These are phyloP conservation scores for Amazona guildingii DNA, from an alignment of 2,113 vertebrate species.

Conservation along the genomic window DNA sequence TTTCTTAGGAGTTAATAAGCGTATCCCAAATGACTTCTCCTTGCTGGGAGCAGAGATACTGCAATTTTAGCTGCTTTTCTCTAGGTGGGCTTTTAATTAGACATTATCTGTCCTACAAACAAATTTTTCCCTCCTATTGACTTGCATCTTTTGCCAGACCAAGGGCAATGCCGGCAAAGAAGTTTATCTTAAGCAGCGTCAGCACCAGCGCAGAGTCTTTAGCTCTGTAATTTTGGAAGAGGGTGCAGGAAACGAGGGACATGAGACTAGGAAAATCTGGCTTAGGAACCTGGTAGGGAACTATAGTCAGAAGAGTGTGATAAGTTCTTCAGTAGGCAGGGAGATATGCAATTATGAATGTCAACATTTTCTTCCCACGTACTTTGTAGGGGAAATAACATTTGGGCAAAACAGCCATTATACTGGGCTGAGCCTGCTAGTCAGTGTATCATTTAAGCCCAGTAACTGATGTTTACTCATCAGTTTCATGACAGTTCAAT, in stretches of 20 bases:
- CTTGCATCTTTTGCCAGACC: background rate
- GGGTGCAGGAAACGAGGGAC: background rate
- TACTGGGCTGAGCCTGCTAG: background rate
- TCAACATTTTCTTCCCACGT: background rate
- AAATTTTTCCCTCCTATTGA: background rate
- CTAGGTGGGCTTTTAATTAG: background rate
- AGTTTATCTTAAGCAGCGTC: background rate
- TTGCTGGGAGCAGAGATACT: background rate
- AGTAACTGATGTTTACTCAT: background rate
- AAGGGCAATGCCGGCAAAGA: background rate
- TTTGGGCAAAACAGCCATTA: background rate
- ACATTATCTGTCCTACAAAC: background rate
- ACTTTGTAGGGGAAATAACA: background rate
- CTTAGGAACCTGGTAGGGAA: background rate
- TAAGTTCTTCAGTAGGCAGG: background rate
- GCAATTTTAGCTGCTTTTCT: background rate
- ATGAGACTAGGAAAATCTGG: background rate
- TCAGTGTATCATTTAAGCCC: background rate
- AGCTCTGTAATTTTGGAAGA: background rate
- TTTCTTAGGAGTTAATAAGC: background rate
- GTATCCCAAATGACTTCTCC: background rate
- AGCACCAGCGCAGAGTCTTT: background rate
- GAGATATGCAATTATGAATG: background rate
- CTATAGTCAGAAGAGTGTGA: background rate
- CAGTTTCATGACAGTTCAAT: background rate